phyloP scores from a whole-genome alignment of 2,797 vertebrate species.

The Gymnoscopelus microlampas region DNA sequence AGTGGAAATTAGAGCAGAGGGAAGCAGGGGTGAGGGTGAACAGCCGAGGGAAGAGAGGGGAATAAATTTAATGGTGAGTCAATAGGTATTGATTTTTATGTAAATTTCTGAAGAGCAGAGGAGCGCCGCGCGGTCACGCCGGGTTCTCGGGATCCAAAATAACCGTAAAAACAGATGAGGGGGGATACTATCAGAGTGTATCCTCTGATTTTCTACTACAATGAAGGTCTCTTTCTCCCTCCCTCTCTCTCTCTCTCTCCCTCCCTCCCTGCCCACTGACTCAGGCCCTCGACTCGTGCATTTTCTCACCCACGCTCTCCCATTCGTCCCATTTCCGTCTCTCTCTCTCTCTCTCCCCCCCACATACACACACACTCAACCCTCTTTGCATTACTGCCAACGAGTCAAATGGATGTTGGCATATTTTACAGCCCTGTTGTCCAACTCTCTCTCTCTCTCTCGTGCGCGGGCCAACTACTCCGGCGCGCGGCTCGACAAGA shows the following conservation, averaged over 20 bases:
- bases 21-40: conserved; percentile 46
- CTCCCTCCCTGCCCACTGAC: conserved; percentile 38
- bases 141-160: conserved; percentile 50
- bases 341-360: background rate
- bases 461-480: conserved; percentile 62
- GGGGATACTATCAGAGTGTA: conserved; percentile 39
- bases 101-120: conserved; percentile 60
- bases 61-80: conserved; percentile 70
- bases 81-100: conserved; percentile 76
- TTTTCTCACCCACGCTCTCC: conserved; percentile 31
- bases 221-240: conserved; percentile 13
- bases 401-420: conserved; percentile 79
- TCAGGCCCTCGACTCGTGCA: conserved; percentile 24
- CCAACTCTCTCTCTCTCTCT: conserved; percentile 69
- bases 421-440: conserved; percentile 70
- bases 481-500: conserved; percentile 63
- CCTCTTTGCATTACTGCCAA: conserved; percentile 68
- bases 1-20: conserved; percentile 54
- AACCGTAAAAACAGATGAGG: conserved; percentile 56
- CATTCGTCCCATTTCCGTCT: too few relatives aligned
- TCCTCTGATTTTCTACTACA: conserved; percentile 26
- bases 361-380: conserved; percentile 15
- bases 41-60: conserved; percentile 57
- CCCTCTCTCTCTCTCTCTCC: conserved; percentile 1
- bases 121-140: conserved; percentile 29